Conservation (phyloP, 2,113 vertebrate species). For the Coreoperca whiteheadi region DNA sequence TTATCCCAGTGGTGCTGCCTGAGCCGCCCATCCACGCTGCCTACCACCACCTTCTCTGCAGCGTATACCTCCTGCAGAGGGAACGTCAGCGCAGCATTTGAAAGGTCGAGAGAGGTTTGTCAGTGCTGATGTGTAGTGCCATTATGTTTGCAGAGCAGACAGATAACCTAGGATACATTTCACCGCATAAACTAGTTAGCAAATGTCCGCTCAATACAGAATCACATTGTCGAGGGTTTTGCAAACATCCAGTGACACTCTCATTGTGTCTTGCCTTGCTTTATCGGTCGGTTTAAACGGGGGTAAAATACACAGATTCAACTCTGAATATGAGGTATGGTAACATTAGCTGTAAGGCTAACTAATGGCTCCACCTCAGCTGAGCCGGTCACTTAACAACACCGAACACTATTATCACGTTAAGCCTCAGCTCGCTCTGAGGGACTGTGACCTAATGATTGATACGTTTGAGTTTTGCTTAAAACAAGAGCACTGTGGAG, state of each 20-base stretch:
- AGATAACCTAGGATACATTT: not conserved
- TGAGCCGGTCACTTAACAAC: no score
- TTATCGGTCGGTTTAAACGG: not conserved
- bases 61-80: not conserved
- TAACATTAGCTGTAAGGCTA: not conserved
- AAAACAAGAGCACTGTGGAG: not conserved
- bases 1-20: not conserved
- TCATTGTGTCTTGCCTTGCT: not conserved
- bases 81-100: not conserved
- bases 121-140: not conserved
- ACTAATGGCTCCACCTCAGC: no score
- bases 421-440: not conserved
- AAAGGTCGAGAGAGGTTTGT: not conserved
- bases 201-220: not conserved
- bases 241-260: not conserved
- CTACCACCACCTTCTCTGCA: not conserved
- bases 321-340: not conserved
- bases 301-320: not conserved
- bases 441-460: no score
- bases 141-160: not conserved
- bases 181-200: not conserved
- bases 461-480: not conserved
- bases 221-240: not conserved
- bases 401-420: not conserved
- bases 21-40: not conserved